Evolutionary conservation across 2,888 invertebrate species (phyloP).

Genomic region (Dastarcus helophoroides): DNA sequence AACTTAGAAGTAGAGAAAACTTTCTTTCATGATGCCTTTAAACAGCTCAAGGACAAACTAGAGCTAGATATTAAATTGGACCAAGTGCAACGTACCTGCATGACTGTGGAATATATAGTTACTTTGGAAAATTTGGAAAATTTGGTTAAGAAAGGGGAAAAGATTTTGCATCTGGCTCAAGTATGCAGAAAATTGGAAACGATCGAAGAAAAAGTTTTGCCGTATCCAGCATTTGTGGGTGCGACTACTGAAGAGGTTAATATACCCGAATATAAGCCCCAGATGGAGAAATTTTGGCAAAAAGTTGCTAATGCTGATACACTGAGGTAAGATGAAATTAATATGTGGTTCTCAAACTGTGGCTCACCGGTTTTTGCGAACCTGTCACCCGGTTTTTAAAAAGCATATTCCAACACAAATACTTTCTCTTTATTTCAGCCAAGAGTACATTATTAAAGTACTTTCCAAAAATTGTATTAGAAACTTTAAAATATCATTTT

Average conservation of each 20-base stretch:
- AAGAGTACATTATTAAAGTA: too few relatives aligned
- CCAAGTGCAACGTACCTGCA: slow-evolving; percentile 42
- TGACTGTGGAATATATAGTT: slow-evolving; percentile 51
- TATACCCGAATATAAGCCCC: not conserved
- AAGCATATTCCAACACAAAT: too few relatives aligned
- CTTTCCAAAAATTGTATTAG: too few relatives aligned
- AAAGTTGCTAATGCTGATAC: slow-evolving; percentile 1
- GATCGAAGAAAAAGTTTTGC: slow-evolving; percentile 42
- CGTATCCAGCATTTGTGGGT: slow-evolving; percentile 22
- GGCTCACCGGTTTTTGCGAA: too few relatives aligned
- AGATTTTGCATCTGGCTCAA: slow-evolving; percentile 46
- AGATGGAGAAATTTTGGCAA: slow-evolving; percentile 1
- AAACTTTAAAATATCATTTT: too few relatives aligned
- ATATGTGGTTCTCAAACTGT: not conserved
- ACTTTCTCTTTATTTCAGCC: too few relatives aligned
- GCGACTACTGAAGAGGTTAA: too few relatives aligned
- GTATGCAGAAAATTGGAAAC: slow-evolving; percentile 59
- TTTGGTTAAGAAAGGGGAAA: slow-evolving; percentile 44
- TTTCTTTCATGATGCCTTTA: slow-evolving; percentile 26
- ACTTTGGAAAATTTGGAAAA: slow-evolving; percentile 44
- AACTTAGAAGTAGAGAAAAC: slow-evolving; percentile 32
- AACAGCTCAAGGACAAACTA: slow-evolving; percentile 41
- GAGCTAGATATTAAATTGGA: slow-evolving; percentile 41
- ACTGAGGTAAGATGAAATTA: not conserved
- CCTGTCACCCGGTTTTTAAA: too few relatives aligned